Percentiles rank a stretch among this genome's conserved stretches.
phyloP scores from a whole-genome alignment of 1,140 invertebrate genomes.

The Camponotus pennsylvanicus region DNA sequence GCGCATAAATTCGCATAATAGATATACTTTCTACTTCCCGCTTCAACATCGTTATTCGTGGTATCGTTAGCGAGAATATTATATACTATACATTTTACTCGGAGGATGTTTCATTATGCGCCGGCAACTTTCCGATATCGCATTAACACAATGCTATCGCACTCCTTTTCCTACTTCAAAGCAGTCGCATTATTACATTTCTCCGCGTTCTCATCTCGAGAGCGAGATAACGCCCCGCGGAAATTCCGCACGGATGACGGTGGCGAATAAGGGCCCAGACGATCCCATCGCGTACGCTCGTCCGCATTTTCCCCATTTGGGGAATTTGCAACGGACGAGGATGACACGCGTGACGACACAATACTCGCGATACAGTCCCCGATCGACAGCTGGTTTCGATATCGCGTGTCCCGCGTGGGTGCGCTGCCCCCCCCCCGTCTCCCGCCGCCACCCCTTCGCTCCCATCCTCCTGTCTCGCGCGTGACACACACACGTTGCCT shows the following conservation, averaged over 20 bases:
- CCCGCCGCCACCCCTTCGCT: no score
- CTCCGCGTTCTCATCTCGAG: constrained; percentile 19
- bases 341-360: constrained; percentile 30
- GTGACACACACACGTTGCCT: constrained; percentile 20
- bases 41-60: neutral
- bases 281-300: constrained; percentile 10
- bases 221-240: constrained; percentile 35
- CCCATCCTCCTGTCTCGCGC: neutral
- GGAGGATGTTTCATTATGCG: neutral
- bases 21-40: neutral
- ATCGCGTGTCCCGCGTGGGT: constrained; percentile 75
- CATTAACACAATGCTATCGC: constrained; percentile 10
- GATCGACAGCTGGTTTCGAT: constrained; percentile 78
- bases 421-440: neutral
- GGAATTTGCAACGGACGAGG: constrained; percentile 8
- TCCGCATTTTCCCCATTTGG: neutral
- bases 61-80: neutral
- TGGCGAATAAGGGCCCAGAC: neutral
- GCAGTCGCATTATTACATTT: constrained; percentile 23
- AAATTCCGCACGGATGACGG: constrained; percentile 7
- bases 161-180: constrained; percentile 35
- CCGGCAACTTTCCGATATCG: neutral
- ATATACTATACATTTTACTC: neutral
- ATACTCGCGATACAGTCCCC: constrained; percentile 51
- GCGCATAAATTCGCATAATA: neutral